A percentile compares a stretch with the other conserved stretches of the same genome.
These are phyloP conservation scores for Rhombomys opimus DNA, from an alignment of 2,113 vertebrate genomes.

Conservation along the genomic window DNA sequence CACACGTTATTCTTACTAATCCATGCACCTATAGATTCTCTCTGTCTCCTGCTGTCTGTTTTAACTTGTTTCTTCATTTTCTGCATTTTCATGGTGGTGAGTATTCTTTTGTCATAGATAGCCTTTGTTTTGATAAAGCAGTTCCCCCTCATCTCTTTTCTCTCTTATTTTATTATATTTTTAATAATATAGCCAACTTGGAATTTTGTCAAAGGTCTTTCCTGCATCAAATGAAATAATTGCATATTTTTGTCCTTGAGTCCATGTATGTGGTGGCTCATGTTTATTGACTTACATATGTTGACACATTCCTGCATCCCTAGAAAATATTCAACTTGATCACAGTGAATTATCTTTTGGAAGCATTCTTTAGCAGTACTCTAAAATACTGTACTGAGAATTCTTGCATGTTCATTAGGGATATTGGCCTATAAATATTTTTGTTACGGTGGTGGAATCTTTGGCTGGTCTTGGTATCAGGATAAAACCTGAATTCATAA, in stretches of 20 bases:
- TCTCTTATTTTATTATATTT: neutral
- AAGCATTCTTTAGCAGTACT: neutral
- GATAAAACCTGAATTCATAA: neutral
- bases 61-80: neutral
- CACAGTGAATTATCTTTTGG: neutral
- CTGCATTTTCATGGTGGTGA: neutral
- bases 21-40: neutral
- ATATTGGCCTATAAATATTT: neutral
- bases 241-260: neutral
- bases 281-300: neutral
- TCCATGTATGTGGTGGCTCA: neutral
- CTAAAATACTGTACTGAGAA: neutral
- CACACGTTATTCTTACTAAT: neutral
- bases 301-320: neutral
- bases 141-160: neutral
- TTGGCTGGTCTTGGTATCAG: neutral
- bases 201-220: neutral
- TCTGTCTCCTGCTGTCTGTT: neutral
- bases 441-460: neutral
- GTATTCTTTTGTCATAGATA: neutral
- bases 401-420: neutral
- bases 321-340: neutral
- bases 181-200: neutral
- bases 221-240: neutral
- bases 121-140: neutral